Evolutionary conservation across 2,797 vertebrate species (phyloP), one percentile per base, ranked within the genome.

Genomic region (Podarcis lilfordi): DNA sequence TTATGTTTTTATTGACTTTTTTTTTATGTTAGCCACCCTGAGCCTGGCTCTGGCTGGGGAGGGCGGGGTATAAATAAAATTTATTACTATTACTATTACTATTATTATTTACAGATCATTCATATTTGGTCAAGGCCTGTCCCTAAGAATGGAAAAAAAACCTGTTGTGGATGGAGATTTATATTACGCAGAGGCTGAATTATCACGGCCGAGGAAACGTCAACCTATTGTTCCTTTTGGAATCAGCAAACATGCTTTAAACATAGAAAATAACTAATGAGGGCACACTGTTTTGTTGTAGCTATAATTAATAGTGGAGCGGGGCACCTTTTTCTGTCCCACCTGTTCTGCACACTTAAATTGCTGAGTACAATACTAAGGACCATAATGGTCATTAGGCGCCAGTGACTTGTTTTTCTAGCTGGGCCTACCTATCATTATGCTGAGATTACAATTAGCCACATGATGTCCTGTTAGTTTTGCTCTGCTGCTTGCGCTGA

Each of bases 341-440:
- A 21, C 25, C 43, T 23, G 21, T 61, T 80, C 37, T n/a, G 71
- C 71, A 89, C 84, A 75, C 37, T 35, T 23, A 75, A 37, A 81
- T n/a, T 23, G 37, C 37, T 74, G 2, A 43, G 55, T 61, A 74
- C n/a, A 59, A 43, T 50, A 80, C 80, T 35, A 64, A 59, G 50
- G 68, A 80, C 23, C 19, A 35, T 23, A 84, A 27, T 50, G 25
- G 74, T 6, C 50, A 59, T 89, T 80, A 80, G 50, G 29, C 21
- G 21, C 23, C n/a, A 66, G 10, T 9, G 64, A 74, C 82, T 23
- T 88, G 76, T 85, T 80, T 61, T 71, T 64, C 87, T 82, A 66
- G n/a, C 8, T 29, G 37, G 80, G 40, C 64, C 61, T 59, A 15
- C 15, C 50, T 72, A 25, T 4, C 8, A 72, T 72, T 43, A 43